Base-by-base conservation (phyloP, 2,113 vertebrate species). In the Isichthys henryi region DNA sequence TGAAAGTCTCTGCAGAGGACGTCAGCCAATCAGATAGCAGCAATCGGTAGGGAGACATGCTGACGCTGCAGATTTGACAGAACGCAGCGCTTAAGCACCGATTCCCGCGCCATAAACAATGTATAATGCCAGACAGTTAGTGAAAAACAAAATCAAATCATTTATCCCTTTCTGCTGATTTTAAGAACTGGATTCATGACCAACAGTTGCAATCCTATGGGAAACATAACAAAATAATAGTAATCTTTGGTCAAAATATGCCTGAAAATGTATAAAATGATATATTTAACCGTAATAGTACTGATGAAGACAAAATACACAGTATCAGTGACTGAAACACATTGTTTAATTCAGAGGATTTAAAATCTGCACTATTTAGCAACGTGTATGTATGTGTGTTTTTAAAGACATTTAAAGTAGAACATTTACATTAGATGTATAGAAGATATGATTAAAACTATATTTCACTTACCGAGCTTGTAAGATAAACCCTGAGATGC, bases 391-490 rank as follows among this genome's bases (percentile, higher is more conserved):
- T 35, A 7, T 77, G 13, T 17, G 70, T 77, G 11, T 77, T 77
- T 39, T 43, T 19, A 77, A 39, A 80, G 13, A 43, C 74, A 70
- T 39, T 5, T 39, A 39, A 39, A 39, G 39, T 39, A 39, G 39
- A 39, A 39, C 39, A 43, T 17, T 80, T 13, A 80, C 35, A 80
- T 80, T 80, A 80, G 35, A 80, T 39, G 5, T 21, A 56, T 56
- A 80, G 3, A 74, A n/a, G 58, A 31, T 49, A 49, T 50, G 27
- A 62, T 43, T 86, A 6, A 52, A 53, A 5, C 50, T 31, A 11
- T 48, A 62, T 90, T 89, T 91, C 58, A 77, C 50, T 90, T 88
- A 84, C 90, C 13, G 31, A 58, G 21, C 23, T 80, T 87, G 8
- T 31, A 15, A 58, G 43, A 77, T 52, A 27, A 70, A 86, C 83